These are phyloP conservation scores for Gisinianus flammeolus DNA, from an alignment of 2,888 invertebrate genomes.

Conservation along the genomic window DNA sequence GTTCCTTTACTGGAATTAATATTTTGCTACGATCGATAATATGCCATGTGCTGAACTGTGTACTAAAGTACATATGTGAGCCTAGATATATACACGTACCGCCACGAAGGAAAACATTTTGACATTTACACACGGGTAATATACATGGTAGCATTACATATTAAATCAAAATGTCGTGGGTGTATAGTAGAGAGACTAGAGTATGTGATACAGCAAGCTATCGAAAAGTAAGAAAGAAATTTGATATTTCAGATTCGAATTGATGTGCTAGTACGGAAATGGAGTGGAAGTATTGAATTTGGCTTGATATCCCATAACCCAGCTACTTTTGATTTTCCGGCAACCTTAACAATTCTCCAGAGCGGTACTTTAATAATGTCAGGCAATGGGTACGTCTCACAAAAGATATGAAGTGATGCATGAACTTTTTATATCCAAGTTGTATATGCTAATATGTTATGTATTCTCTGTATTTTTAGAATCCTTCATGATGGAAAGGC, in stretches of 20 bases:
- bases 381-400: constrained; percentile 92
- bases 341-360: constrained; percentile 97
- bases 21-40: too few species aligned
- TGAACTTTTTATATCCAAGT: too few species aligned
- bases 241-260: constrained; percentile 75
- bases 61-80: not conserved
- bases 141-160: too few species aligned
- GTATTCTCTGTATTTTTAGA: too few species aligned
- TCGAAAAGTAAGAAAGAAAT: too few species aligned
- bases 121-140: too few species aligned
- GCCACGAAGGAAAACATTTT: too few species aligned
- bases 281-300: constrained; percentile 93
- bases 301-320: constrained; percentile 95
- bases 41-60: not conserved
- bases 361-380: constrained; percentile 95
- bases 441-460: too few species aligned
- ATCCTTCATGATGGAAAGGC: constrained; percentile 96
- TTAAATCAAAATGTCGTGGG: too few species aligned
- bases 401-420: too few species aligned
- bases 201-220: not conserved
- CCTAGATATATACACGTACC: too few species aligned
- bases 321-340: constrained; percentile 85
- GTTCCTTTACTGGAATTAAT: too few species aligned
- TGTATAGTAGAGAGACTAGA: not conserved
- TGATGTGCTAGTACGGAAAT: constrained; percentile 89